Evolutionary conservation across 1,140 invertebrate genomes (phyloP), one percentile per base, ranked within the genome.

Genomic region (Zaprionus ghesquierei): DNA sequence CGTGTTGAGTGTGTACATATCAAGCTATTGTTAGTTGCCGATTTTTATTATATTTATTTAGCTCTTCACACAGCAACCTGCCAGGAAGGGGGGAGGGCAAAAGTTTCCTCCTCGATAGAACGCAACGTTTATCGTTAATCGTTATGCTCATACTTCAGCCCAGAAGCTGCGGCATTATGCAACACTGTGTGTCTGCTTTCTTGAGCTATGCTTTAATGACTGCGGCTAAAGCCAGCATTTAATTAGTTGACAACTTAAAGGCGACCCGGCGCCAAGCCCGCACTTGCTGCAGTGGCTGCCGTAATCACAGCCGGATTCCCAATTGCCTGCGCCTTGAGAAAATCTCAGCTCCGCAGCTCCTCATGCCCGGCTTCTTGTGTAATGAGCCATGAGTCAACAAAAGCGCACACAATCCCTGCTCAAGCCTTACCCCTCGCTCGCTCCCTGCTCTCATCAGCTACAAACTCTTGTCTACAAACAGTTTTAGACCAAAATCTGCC

Each of bases 1-100:
- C 33, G 44, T 53, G 53, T 69, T 44, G 27, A 29, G 27, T 29
- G 27, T 29, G 27, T 29, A 8, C 27, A 29, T 9, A 27, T 27
- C 3, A 4, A 27, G 25, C 25, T 33, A 35, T 51, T 22, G 49
- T 27, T 68, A 50, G 49, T 75, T 79, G 31, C 49, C 51, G 60
- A 68, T 73, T 76, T 76, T 81, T 81, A 81, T 81, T 79, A 64
- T 81, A 77, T 81, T 81, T 81, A 73, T 77, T 77, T 81, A 76
- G 63, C 79, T 68, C 79, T 81, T 77, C 69, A 81, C 79, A 61
- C 72, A 55, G 18, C 41, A 20, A 46, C 23, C 41, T 29, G 27
- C 6, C 27, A 29, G 27, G n/a, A n/a, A n/a, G n/a, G n/a, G n/a
- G n/a, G n/a, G n/a, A n/a, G n/a, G n/a, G n/a, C n/a, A n/a, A n/a